A percentile compares a stretch with the other conserved stretches of the same genome.
Evolutionary conservation across 1,140 invertebrate genomes (phyloP).

Genomic region (Drosophila subobscura): DNA sequence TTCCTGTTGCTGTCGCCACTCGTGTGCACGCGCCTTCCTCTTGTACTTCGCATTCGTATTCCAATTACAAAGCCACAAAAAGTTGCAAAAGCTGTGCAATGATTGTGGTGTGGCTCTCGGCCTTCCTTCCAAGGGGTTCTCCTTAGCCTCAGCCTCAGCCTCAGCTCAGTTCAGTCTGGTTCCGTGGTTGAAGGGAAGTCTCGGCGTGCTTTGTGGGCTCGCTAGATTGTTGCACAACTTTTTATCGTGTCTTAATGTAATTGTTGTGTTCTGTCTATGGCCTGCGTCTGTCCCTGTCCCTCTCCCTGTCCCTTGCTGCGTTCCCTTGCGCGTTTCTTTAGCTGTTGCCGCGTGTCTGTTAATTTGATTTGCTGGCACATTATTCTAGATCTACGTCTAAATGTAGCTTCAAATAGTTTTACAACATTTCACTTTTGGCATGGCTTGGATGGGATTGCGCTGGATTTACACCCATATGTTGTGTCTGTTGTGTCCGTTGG

Average conservation of each 20-base stretch:
- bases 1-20: conserved; percentile 71
- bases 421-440: conserved; percentile 72
- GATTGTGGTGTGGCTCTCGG: conserved; percentile 49
- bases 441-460: conserved; percentile 64
- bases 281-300: background rate
- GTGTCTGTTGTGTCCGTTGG: conserved; percentile 40
- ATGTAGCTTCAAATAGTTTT: conserved; percentile 69
- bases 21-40: conserved; percentile 55
- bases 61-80: conserved; percentile 82
- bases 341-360: conserved; percentile 53
- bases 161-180: conserved; percentile 19
- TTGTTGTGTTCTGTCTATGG: conserved; percentile 69
- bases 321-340: background rate
- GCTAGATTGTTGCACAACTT: conserved; percentile 77
- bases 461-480: conserved; percentile 78
- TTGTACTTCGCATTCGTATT: conserved; percentile 47
- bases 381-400: conserved; percentile 54
- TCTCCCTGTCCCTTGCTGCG: background rate
- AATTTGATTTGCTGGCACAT: conserved; percentile 81
- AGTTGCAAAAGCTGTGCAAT: conserved; percentile 81
- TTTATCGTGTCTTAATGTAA: conserved; percentile 82
- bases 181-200: conserved; percentile 15
- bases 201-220: conserved; percentile 13
- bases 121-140: conserved; percentile 6
- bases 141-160: background rate